A percentile compares a stretch with the other conserved stretches of the same genome.
These are phyloP conservation scores for Cairina moschata DNA, from an alignment of 2,113 vertebrate species.

Conservation along the genomic window DNA sequence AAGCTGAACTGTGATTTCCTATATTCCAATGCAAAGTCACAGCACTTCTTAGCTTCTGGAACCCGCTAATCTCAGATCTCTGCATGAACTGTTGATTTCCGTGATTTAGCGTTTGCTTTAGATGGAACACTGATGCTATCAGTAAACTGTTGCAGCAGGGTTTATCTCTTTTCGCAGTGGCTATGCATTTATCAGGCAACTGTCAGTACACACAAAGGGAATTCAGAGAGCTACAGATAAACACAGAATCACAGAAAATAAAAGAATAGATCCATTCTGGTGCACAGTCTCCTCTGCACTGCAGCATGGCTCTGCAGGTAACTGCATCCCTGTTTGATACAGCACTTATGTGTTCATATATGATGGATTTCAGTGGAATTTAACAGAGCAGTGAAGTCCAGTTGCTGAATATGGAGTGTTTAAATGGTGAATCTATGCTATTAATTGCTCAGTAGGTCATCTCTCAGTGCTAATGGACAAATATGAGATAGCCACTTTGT, in stretches of 20 bases:
- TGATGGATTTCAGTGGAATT: background rate
- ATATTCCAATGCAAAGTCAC: background rate
- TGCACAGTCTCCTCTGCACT: background rate
- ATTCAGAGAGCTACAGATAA: conserved; percentile 5
- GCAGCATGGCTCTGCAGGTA: background rate
- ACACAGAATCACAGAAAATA: background rate
- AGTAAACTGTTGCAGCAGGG: background rate
- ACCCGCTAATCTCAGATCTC: conserved; percentile 11
- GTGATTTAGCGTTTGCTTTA: conserved; percentile 14
- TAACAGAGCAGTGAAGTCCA: background rate
- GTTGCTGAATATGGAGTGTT: background rate
- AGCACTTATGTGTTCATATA: background rate
- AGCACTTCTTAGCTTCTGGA: background rate
- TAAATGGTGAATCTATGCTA: background rate
- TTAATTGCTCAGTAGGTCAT: background rate
- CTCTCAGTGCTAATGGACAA: background rate
- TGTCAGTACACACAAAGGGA: background rate
- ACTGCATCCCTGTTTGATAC: background rate
- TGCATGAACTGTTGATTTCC: conserved; percentile 27
- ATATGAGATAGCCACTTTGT: background rate
- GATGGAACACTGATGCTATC: conserved; percentile 47
- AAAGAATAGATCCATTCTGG: background rate
- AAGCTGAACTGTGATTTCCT: background rate
- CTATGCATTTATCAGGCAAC: conserved; percentile 45
- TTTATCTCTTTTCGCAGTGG: conserved; percentile 48